Evolutionary conservation across 2,113 vertebrate genomes (phyloP).

Genomic region (Chloebia gouldiae): DNA sequence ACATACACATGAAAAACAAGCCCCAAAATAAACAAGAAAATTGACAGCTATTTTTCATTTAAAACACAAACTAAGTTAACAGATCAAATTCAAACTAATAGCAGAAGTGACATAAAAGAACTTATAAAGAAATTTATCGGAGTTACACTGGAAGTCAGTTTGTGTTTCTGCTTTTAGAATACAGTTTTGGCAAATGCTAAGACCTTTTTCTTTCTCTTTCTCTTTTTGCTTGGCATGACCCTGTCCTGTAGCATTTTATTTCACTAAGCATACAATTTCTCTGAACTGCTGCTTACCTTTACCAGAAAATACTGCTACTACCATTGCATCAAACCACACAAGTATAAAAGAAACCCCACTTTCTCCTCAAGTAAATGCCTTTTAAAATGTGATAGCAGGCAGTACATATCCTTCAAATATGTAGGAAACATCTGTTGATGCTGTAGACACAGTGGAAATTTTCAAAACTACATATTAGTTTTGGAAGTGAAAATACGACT

Average conservation of each 20-base stretch:
- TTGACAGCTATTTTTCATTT: background rate
- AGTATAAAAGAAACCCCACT: background rate
- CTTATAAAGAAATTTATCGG: background rate
- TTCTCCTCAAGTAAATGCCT: background rate
- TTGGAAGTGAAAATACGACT: background rate
- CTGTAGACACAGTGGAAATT: background rate
- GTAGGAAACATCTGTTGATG: background rate
- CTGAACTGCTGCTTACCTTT: background rate
- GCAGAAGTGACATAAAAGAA: background rate
- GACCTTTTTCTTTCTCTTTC: background rate
- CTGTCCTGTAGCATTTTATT: background rate
- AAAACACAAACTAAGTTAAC: background rate
- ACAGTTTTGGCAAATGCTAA: background rate
- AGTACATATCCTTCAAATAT: background rate
- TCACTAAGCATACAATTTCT: background rate
- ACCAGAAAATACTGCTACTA: background rate
- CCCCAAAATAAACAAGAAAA: background rate
- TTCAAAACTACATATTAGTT: background rate
- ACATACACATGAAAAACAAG: background rate
- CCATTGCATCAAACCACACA: rapidly evolving
- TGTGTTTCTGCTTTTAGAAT: background rate
- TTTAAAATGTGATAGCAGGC: background rate
- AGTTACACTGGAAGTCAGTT: background rate
- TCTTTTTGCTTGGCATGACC: rapidly evolving
- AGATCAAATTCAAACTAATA: background rate